Base-by-base conservation (phyloP, 2,113 vertebrate genomes). In the Microtus richardsoni region DNA sequence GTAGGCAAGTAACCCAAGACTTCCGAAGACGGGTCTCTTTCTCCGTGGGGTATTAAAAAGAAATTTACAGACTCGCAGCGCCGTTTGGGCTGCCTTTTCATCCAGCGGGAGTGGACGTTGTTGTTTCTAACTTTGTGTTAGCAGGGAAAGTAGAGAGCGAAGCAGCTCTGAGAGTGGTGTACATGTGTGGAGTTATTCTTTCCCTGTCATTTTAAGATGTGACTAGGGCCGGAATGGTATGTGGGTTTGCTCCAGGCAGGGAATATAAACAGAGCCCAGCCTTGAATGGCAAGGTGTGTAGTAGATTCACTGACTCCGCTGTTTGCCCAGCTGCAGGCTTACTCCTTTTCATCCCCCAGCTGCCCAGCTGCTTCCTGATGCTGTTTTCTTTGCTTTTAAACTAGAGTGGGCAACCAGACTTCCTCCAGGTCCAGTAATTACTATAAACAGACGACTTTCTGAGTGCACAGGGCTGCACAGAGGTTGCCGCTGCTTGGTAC, bases 261-360 rank as follows among this genome's bases (percentile, higher is more conserved):
- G 17, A 96, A 33, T 73, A 66, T 92, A 96, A 97, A 96, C 90
- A 97, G 90, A 97, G 79, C 79, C 94, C 22, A 94, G 90, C 93
- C 91, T 96, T 75, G 85, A 89, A 93, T 93, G 74, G 58, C 85
- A 66, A 96, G 97, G 93, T 96, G 90, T 94, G 82, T 66, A 64
- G 62, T 26, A 17, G 75, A 71, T 74, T 60, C 68, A 5, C 28
- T 95, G 94, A 86, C 97, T 92, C 90, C 0, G 11, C 68, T 97
- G 96, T 97, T 97, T 97, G 97, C 93, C 96, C 97, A 97, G 97
- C 97, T 98, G 97, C 92, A 78, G 79, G 93, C 91, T 73, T 44
- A 89, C 94, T 97, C 97, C 94, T 93, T 60, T 54, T 64, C 84
- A 85, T 85, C 73, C 73, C 90, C 82, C 90, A 96, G 93, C 89